A percentile compares a stretch with the other conserved stretches of the same genome.
Evolutionary conservation across 2,113 vertebrate genomes (phyloP).

Genomic region (Xiphophorus couchianus): DNA sequence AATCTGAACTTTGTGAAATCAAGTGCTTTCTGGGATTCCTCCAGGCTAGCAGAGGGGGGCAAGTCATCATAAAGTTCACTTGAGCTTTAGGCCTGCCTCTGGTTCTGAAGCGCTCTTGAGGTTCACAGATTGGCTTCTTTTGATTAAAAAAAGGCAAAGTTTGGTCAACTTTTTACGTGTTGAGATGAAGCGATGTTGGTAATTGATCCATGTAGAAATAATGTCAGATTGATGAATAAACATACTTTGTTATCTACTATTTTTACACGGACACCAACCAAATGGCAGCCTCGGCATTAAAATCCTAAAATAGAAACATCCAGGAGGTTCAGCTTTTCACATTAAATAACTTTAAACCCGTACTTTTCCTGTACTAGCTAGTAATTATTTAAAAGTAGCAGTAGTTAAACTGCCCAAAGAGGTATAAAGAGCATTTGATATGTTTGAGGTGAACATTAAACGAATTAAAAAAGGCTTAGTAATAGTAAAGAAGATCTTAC

Average conservation of each 20-base stretch:
- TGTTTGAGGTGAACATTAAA: neutral
- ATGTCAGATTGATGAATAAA: neutral
- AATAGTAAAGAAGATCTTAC: conserved; percentile 76
- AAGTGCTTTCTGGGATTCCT: neutral
- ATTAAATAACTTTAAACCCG: no score
- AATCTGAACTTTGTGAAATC: neutral
- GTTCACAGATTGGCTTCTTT: neutral
- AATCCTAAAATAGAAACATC: no score
- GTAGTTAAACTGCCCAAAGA: neutral
- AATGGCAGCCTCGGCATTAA: no score
- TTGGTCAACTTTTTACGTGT: neutral
- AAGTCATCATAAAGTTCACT: neutral
- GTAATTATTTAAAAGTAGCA: neutral
- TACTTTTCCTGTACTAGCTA: no score
- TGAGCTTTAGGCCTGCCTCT: neutral
- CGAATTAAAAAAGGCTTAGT: neutral
- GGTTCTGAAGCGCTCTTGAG: neutral
- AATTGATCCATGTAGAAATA: neutral
- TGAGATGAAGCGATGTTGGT: neutral
- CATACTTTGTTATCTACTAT: neutral
- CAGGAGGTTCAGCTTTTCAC: no score
- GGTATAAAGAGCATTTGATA: neutral
- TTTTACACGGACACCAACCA: neutral
- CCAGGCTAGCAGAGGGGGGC: neutral
- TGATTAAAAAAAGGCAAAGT: neutral